These are phyloP conservation scores for Polymixis flavicincta DNA, from an alignment of 2,888 invertebrate species.

Conservation along the genomic window DNA sequence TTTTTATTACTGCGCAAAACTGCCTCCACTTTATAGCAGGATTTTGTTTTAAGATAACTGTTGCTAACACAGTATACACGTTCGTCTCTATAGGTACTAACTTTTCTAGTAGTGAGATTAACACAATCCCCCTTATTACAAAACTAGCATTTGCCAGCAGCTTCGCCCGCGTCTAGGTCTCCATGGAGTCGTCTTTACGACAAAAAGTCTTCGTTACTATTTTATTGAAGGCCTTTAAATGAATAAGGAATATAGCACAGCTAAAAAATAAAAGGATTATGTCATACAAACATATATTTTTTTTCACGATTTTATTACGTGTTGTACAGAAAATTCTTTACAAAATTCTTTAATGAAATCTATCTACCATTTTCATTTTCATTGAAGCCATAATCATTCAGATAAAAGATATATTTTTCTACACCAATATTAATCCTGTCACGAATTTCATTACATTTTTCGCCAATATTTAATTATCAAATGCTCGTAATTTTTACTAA, in stretches of 20 bases:
- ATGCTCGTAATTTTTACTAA: too few relatives aligned
- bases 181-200: too few relatives aligned
- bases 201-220: too few relatives aligned
- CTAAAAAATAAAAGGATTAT: neutral
- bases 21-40: constrained; percentile 53
- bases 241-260: too few relatives aligned
- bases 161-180: too few relatives aligned
- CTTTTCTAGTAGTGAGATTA: constrained; percentile 6
- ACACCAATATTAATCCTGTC: neutral
- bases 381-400: neutral
- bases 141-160: too few relatives aligned
- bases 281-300: neutral
- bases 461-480: too few relatives aligned
- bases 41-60: constrained; percentile 56
- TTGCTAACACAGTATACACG: constrained; percentile 21
- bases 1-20: constrained; percentile 60
- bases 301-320: too few relatives aligned
- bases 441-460: neutral
- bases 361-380: too few relatives aligned
- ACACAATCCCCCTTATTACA: too few relatives aligned
- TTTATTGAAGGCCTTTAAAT: neutral
- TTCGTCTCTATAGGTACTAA: neutral
- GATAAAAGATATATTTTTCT: neutral
- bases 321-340: too few relatives aligned
- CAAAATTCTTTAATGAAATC: neutral